Percentiles rank a stretch among this genome's conserved stretches.
Conservation (phyloP, 1,140 invertebrate species). For the Tribolium castaneum region DNA sequence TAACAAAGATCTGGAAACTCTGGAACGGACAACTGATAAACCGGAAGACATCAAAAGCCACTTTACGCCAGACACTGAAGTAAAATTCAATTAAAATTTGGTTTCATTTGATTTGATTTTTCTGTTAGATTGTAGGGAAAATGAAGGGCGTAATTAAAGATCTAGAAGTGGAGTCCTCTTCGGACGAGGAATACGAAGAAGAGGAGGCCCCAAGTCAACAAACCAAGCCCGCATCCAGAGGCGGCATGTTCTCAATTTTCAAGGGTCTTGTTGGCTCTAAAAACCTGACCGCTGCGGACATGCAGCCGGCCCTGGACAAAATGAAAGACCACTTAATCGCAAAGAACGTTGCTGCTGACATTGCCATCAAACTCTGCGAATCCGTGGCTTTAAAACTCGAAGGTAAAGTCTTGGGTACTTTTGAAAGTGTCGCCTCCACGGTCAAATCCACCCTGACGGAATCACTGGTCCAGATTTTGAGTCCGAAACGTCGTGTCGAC, state of each 20-base stretch:
- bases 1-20: constrained; percentile 78
- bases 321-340: constrained; percentile 95
- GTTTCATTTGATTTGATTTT: background rate
- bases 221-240: constrained; percentile 52
- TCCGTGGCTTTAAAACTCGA: constrained; percentile 93
- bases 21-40: constrained; percentile 88
- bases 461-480: constrained; percentile 90
- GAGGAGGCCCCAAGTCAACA: constrained; percentile 56
- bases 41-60: constrained; percentile 73
- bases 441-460: constrained; percentile 86
- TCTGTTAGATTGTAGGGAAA: constrained; percentile 78
- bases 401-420: constrained; percentile 92
- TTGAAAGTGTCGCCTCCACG: constrained; percentile 88
- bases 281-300: constrained; percentile 76
- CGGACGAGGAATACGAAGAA: constrained; percentile 66
- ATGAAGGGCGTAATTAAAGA: constrained; percentile 83
- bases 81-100: constrained; percentile 59
- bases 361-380: constrained; percentile 93
- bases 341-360: constrained; percentile 98
- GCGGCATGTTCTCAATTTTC: constrained; percentile 83
- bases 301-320: constrained; percentile 92
- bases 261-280: constrained; percentile 90
- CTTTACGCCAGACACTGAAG: constrained; percentile 73
- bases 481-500: constrained; percentile 94
- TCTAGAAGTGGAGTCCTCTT: constrained; percentile 69